Base-by-base conservation (phyloP, 2,113 vertebrate species). In the Gracilinanus agilis region DNA sequence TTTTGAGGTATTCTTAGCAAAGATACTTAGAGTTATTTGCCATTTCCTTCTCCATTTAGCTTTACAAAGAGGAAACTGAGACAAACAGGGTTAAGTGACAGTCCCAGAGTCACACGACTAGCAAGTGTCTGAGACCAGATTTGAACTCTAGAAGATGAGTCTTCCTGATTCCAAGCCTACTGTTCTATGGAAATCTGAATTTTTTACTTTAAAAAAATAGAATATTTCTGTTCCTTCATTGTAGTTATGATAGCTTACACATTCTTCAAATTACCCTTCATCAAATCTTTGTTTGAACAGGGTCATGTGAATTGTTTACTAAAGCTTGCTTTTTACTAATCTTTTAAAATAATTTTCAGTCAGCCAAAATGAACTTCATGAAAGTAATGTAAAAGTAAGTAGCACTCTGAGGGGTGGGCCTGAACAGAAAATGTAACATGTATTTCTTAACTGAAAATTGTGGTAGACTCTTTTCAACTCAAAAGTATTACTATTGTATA, bases 361-460 rank as follows among this genome's bases (percentile, higher is more conserved):
- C 19, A 21, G 7, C 16, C 16, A 23, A 75, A 83, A 83, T 83
- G n/a, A 83, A 7, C n/a, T 83, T 83, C n/a, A 34, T 83, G 16
- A 40, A 83, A 83, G 67, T 83, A 83, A 83, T 9, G 23, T 83
- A 2, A 49, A 49, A 49, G 49, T 49, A 49, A 2, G 67, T 23
- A 83, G 34, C 16, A 21, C 67, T 21, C 19, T 40, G 67, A 75
- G 40, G 93, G 91, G 58, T 53, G 34, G 93, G 24, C 49, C 34
- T 0, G 2, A 83, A 7, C 67, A 75, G 67, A 83, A 40, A 6
- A 83, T 54, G 95, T 94, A 90, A n/a, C 56, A 27, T 34, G 24
- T 92, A 13, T 93, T 92, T 75, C 24, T 23, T 90, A 56, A 93
- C 83, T 93, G 24, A 90, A 94, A 89, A 55, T 44, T 24, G 54